Conservation (phyloP, 2,888 invertebrate genomes). For the Leuctra nigra region DNA sequence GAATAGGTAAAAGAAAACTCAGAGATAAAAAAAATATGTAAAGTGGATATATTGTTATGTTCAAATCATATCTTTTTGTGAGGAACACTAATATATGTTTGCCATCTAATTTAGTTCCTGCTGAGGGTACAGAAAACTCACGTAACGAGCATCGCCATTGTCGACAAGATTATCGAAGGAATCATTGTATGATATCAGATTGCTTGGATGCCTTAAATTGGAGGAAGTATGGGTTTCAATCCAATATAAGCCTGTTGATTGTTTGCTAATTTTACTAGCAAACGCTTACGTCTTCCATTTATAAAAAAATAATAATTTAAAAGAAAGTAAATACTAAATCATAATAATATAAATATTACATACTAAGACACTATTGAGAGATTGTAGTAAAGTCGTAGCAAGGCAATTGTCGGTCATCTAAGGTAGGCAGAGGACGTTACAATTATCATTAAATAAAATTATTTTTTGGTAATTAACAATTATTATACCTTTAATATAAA, state of each 20-base stretch:
- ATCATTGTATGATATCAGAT: slow-evolving; percentile 13
- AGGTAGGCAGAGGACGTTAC: slow-evolving; percentile 25
- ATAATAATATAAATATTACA: slow-evolving; percentile 18
- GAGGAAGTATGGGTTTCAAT: slow-evolving; percentile 27
- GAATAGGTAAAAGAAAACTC: too few species aligned
- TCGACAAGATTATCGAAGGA: too few species aligned
- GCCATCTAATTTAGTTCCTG: slow-evolving; percentile 20
- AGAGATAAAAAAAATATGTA: too few species aligned
- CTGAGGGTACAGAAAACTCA: too few species aligned
- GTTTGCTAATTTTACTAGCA: slow-evolving; percentile 28
- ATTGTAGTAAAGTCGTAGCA: slow-evolving; percentile 24
- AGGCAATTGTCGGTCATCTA: slow-evolving; percentile 24
- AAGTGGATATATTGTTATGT: too few species aligned
- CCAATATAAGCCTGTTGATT: slow-evolving; percentile 25
- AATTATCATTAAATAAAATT: slow-evolving; percentile 28
- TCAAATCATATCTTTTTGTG: too few species aligned
- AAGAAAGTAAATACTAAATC: slow-evolving; percentile 23
- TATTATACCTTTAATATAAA: slow-evolving; percentile 26
- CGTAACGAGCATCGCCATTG: too few species aligned
- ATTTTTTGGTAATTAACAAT: slow-evolving; percentile 30
- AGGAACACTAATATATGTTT: slow-evolving; percentile 15
- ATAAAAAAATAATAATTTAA: slow-evolving; percentile 23
- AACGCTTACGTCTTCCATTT: slow-evolving; percentile 29
- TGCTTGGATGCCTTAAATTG: slow-evolving; percentile 28
- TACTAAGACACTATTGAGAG: slow-evolving; percentile 18